Base-by-base conservation (phyloP, 2,888 invertebrate species). In the Julus scandinavius region DNA sequence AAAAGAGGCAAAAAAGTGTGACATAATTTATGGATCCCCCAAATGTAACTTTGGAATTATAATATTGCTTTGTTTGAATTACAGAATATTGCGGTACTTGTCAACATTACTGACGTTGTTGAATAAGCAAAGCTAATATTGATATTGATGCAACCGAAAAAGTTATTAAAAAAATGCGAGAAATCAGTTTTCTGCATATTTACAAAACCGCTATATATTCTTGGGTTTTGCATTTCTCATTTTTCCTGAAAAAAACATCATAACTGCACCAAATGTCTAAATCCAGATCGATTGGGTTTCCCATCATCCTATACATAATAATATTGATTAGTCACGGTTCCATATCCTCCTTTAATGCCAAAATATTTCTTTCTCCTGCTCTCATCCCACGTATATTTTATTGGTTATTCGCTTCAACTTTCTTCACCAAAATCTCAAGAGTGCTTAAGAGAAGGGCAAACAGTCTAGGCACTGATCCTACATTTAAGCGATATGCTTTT, bases 291-390 rank as follows among this genome's bases (percentile, higher is more conserved):
- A 63, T 63, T 63, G 20, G 63, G 4, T 63, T 63, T 17, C 63
- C 20, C 20, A 45, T 5, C 20, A 20, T 6, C 1, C 20, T 63
- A 63, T 20, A 63, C 63, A 63, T 63, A 63, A 63, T 20, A 63
- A n/a, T 63, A 63, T 63, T 63, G 63, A 63, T 63, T 63, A 63
- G 63, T 63, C 63, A 63, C 63, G 63, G 63, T 63, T 20, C 20
- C 20, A n/a, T 4, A n/a, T n/a, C 63, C 20, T 63, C 63, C 20
- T 63, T 63, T 63, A 63, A 63, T 63, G 63, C 20, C n/a, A 63
- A 63, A 63, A 63, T 63, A 63, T 63, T 63, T 63, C 63, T 20
- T 63, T 63, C 20, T 6, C 63, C n/a, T n/a, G n/a, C n/a, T n/a
- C n/a, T n/a, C n/a, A 63, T 63, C 63, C 20, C 20, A 63, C 20